Conservation (phyloP, 2,888 invertebrate species). For the Himalopsyche kuldschensis region DNA sequence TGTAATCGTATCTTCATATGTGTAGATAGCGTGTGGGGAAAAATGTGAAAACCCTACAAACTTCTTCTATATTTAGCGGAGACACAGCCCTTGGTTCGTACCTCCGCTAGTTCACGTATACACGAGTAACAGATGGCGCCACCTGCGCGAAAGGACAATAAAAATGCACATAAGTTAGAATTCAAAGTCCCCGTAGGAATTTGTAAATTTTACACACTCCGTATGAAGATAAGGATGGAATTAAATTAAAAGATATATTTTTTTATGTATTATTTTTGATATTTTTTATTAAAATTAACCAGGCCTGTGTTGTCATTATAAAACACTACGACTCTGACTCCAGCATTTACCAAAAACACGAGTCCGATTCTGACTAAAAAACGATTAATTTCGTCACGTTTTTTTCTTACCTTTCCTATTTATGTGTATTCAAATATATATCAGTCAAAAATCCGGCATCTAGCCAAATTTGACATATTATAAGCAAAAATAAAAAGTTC, state of each 20-base stretch:
- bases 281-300: too few species aligned
- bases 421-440: too few species aligned
- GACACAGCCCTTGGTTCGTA: slow-evolving; percentile 26
- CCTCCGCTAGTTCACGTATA: slow-evolving; percentile 6
- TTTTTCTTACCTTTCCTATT: too few species aligned
- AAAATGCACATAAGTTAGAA: slow-evolving; percentile 13
- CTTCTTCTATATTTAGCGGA: slow-evolving; percentile 22
- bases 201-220: neutral
- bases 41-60: neutral
- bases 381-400: too few species aligned
- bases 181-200: neutral
- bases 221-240: neutral
- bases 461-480: too few species aligned
- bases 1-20: neutral
- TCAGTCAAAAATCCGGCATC: too few species aligned
- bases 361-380: too few species aligned
- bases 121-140: slow-evolving; percentile 33
- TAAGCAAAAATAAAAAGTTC: too few species aligned
- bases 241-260: neutral
- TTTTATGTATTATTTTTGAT: neutral
- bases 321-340: too few species aligned
- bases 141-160: slow-evolving; percentile 20
- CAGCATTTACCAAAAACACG: too few species aligned
- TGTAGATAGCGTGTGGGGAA: neutral
- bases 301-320: too few species aligned